Conservation (phyloP, 2,113 vertebrate species). For the Martes martes region DNA sequence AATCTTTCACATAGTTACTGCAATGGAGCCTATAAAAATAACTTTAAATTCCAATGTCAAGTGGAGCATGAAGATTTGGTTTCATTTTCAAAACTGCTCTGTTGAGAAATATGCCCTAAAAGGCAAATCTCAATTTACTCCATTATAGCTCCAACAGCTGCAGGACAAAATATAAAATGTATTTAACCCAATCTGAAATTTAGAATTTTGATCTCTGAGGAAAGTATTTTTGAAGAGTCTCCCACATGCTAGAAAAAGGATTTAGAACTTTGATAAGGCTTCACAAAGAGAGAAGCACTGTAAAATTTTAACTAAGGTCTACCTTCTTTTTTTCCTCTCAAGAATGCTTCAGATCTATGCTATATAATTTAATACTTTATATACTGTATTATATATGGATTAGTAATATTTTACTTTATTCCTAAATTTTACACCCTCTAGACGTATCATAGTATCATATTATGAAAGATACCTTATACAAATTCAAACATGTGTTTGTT, state of each 20-base stretch:
- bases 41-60: constrained; percentile 73
- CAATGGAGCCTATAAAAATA: constrained; percentile 63
- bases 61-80: constrained; percentile 69
- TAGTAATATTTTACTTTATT: background rate
- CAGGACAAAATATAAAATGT: constrained; percentile 63
- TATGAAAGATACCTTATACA: background rate
- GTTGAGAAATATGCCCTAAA: constrained; percentile 64
- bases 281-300: constrained; percentile 46
- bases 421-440: background rate
- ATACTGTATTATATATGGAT: background rate
- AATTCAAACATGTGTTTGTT: constrained; percentile 1
- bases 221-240: constrained; percentile 60
- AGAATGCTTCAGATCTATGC: constrained; percentile 59
- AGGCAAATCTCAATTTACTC: constrained; percentile 72
- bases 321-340: background rate
- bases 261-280: constrained; percentile 56
- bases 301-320: constrained; percentile 44
- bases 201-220: constrained; percentile 68
- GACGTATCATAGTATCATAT: background rate
- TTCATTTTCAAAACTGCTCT: constrained; percentile 74
- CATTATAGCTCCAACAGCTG: constrained; percentile 64
- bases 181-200: constrained; percentile 64
- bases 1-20: constrained; percentile 7
- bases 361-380: background rate
- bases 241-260: constrained; percentile 49